Evolutionary conservation across 2,113 vertebrate genomes (phyloP), one percentile per base, ranked within the genome.

Genomic region (Ictidomys tridecemlineatus): DNA sequence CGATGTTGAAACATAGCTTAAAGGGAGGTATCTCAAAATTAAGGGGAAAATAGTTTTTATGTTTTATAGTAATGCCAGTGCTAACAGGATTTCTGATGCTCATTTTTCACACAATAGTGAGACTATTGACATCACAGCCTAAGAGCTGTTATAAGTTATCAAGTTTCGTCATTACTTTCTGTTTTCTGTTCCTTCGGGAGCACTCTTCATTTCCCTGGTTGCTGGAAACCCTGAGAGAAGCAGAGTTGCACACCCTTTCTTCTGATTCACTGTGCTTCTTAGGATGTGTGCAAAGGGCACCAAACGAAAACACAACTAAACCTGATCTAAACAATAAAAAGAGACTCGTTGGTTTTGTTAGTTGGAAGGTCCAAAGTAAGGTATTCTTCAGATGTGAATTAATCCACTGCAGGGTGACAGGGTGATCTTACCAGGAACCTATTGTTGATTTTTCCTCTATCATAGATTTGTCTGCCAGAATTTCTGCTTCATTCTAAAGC

Each of bases 31-130:
- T 74, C 11, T 80, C n/a, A 76, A 48, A 70, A 84, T n/a, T 74
- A 76, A 77, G 9, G 8, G 18, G 3, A 89, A 69, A 95, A 58
- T 4, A 34, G 14, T 51, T 87, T 37, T 45, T 37, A 8, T 67
- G 5, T 58, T 89, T 12, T 48, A n/a, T 61, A 76, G 88, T 30
- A 61, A 87, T 78, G 45, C 28, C 42, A 67, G 1, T 51, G 51
- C 2, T 58, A 77, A 70, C 37, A 37, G 61, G 32, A 91, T 88
- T 93, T 87, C 67, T 89, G 51, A 91, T n/a, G 22, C 20, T 69
- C 39, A 45, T 67, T 87, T 86, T 94, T 94, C 26, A 93, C 24
- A 84, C 26, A 67, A 69, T 78, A 79, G 79, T 93, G 79, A 88
- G 37, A n/a, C 10, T 26, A 48, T 70, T 18, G 32, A 70, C 13